Evolutionary conservation across 2,888 invertebrate species (phyloP).

Genomic region (Dynastes maya): DNA sequence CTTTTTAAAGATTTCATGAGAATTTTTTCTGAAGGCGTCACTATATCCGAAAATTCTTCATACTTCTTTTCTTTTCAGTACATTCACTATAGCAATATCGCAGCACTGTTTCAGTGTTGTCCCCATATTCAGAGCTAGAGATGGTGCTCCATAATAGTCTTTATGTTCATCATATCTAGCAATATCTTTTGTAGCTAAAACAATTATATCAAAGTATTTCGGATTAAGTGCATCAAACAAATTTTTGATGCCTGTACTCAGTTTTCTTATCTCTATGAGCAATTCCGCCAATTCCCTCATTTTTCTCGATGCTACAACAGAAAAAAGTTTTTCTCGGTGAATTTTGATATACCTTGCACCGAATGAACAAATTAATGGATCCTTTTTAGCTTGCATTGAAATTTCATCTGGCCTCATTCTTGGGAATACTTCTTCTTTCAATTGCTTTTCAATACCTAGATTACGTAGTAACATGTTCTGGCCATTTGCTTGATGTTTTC

Average conservation of each 20-base stretch:
- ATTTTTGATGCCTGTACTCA: conserved; percentile 48
- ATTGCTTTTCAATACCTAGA: conserved; percentile 29
- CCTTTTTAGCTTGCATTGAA: conserved; percentile 46
- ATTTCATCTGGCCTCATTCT: conserved; percentile 50
- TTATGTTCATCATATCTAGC: conserved; percentile 55
- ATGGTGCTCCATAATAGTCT: conserved; percentile 54
- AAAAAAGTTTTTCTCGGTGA: conserved; percentile 39
- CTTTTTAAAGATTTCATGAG: conserved; percentile 58
- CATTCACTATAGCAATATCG: conserved; percentile 56
- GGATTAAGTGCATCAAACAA: conserved; percentile 52
- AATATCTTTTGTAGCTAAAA: conserved; percentile 54
- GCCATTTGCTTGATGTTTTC: conserved; percentile 16
- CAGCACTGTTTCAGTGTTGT: conserved; percentile 58
- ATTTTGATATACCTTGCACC: conserved; percentile 28
- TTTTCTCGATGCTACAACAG: conserved; percentile 21
- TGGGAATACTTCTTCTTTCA: conserved; percentile 33
- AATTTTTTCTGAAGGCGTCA: conserved; percentile 57
- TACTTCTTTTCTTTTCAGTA: conserved; percentile 53
- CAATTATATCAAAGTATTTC: conserved; percentile 53
- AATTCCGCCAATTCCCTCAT: conserved; percentile 1
- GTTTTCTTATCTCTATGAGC: conserved; percentile 14
- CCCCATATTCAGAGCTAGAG: conserved; percentile 56
- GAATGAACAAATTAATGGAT: conserved; percentile 47
- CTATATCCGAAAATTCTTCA: conserved; percentile 57
- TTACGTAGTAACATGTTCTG: conserved; percentile 40